Percentiles rank a stretch among this genome's conserved stretches.
Conservation (phyloP, 1,140 invertebrate genomes). For the Lycorma delicatula region DNA sequence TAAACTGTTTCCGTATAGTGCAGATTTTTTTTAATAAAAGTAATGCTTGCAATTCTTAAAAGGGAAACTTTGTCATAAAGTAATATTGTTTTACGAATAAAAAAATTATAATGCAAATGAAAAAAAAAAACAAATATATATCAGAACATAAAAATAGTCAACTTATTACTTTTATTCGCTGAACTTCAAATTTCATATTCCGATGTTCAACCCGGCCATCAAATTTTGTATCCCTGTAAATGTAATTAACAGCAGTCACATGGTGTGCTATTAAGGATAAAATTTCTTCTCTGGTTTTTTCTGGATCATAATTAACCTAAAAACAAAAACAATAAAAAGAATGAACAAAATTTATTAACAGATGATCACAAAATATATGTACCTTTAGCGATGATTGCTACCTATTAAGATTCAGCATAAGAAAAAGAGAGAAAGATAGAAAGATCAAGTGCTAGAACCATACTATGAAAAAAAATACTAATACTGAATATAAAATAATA, state of each 20-base stretch:
- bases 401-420: no score
- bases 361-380: no score
- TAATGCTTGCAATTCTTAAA: no score
- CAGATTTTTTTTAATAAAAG: no score
- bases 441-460: neutral
- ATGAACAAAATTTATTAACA: no score
- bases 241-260: constrained; percentile 96
- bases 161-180: no score
- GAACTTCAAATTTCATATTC: constrained; percentile 98
- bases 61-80: neutral
- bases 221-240: constrained; percentile 93
- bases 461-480: no score
- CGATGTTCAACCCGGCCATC: constrained; percentile 76
- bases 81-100: neutral
- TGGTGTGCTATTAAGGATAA: constrained; percentile 94
- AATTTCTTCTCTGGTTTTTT: constrained; percentile 93
- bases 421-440: neutral
- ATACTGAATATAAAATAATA: no score
- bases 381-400: no score
- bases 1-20: no score
- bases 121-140: neutral
- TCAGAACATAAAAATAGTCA: no score
- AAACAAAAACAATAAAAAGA: constrained; percentile 8
- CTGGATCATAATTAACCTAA: constrained; percentile 39
- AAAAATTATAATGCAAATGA: neutral